Evolutionary conservation across 2,888 invertebrate species (phyloP).

Genomic region (Epicampocera succincta): DNA sequence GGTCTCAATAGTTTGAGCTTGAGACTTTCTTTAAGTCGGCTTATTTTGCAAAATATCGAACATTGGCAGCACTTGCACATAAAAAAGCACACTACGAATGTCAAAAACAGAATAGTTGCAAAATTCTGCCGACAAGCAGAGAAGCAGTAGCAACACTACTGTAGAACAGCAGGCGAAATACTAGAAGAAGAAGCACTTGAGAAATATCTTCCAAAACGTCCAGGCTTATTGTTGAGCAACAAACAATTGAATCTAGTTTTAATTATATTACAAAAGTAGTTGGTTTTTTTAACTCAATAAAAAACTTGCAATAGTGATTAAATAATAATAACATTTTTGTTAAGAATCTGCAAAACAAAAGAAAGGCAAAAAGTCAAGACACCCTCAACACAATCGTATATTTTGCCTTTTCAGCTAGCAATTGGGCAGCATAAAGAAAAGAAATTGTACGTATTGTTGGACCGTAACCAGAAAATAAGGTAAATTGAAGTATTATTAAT

Average conservation of each 20-base stretch:
- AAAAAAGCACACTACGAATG: conserved; percentile 63
- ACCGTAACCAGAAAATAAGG: conserved; percentile 13
- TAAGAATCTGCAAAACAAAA: conserved; percentile 20
- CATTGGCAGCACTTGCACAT: conserved; percentile 45
- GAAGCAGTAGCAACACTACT: conserved; percentile 26
- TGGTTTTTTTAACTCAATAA: neutral
- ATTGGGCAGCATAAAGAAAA: conserved; percentile 36
- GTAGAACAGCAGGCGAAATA: conserved; percentile 57
- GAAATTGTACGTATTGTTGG: conserved; percentile 9
- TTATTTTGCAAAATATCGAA: too few species aligned
- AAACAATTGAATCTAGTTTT: conserved; percentile 29
- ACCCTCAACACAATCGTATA: conserved; percentile 36
- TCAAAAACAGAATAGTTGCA: conserved; percentile 47
- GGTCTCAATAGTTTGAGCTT: too few species aligned
- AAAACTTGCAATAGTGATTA: conserved; percentile 26
- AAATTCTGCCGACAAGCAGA: conserved; percentile 52
- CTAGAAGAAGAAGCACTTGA: conserved; percentile 60
- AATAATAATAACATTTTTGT: conserved; percentile 39
- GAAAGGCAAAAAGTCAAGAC: conserved; percentile 47
- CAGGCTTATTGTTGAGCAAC: conserved; percentile 52
- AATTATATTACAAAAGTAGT: conserved; percentile 23
- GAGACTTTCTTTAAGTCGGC: too few species aligned
- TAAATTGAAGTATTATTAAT: neutral
- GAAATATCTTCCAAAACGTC: conserved; percentile 65
- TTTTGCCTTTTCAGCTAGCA: conserved; percentile 37